Evolutionary conservation across 2,797 vertebrate genomes (phyloP).

Genomic region (Gorsachius magnificus): DNA sequence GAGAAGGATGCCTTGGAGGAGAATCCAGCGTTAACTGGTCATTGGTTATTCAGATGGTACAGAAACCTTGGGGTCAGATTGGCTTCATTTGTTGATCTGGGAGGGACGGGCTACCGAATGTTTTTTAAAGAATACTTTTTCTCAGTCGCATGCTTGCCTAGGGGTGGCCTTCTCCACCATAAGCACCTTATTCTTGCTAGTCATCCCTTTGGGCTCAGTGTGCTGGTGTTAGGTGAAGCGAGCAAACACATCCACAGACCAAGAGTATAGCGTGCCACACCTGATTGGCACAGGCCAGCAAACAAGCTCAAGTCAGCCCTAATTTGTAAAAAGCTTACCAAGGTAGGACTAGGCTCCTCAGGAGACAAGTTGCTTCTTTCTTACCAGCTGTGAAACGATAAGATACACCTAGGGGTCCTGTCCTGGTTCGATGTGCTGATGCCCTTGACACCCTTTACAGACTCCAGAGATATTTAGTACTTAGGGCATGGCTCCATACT

Average conservation of each 20-base stretch:
- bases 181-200: background rate
- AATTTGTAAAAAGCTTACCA: background rate
- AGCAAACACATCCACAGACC: background rate
- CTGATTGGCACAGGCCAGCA: background rate
- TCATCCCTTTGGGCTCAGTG: background rate
- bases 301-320: background rate
- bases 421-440: background rate
- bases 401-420: background rate
- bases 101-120: background rate
- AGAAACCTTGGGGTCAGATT: background rate
- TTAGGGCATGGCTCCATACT: background rate
- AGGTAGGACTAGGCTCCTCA: background rate
- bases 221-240: background rate
- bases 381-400: background rate
- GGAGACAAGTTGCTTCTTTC: background rate
- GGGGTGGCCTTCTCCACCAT: background rate
- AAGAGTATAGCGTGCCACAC: background rate
- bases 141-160: background rate
- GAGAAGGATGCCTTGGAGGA: background rate
- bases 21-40: background rate
- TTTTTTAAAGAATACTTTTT: background rate
- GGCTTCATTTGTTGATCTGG: background rate
- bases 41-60: background rate
- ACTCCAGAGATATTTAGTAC: background rate
- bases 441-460: background rate